Conservation (phyloP, 2,797 vertebrate genomes). For the Crotalus adamanteus region DNA sequence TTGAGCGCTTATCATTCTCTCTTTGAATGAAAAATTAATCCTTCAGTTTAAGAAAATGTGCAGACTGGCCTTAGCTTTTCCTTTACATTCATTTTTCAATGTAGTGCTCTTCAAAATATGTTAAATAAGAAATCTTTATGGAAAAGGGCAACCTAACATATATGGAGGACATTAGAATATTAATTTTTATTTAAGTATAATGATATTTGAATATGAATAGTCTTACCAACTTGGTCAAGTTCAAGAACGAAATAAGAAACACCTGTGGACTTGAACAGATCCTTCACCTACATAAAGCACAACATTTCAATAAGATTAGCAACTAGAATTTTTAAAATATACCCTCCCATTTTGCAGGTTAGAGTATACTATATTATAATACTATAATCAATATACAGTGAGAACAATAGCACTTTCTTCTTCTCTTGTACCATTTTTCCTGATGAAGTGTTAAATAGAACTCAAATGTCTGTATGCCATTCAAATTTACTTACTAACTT, state of each 20-base stretch:
- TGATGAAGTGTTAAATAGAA: not conserved
- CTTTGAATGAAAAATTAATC: slow-evolving; percentile 3
- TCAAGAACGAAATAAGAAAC: slow-evolving; percentile 57
- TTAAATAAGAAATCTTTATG: not conserved
- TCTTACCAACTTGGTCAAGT: slow-evolving; percentile 58
- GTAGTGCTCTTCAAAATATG: not conserved
- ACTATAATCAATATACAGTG: not conserved
- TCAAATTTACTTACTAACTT: not conserved
- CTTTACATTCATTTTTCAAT: not conserved
- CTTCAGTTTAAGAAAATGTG: not conserved
- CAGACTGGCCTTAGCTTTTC: not conserved
- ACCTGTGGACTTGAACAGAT: slow-evolving; percentile 49
- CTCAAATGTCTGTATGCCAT: not conserved
- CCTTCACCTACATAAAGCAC: slow-evolving; percentile 57
- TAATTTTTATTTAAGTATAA: not conserved
- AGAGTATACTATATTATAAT: not conserved
- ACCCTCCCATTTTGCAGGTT: not conserved
- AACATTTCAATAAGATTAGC: not conserved
- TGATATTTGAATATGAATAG: slow-evolving; percentile 6
- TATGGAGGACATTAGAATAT: not conserved
- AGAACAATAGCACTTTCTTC: not conserved
- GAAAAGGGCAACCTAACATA: not conserved
- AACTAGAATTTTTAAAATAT: not conserved
- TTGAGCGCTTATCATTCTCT: not conserved
- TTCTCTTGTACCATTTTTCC: not conserved